A percentile compares a stretch with the other conserved stretches of the same genome.
These are phyloP conservation scores for Ascidia mentula DNA, from an alignment of 23 tunicate genomes.

Conservation along the genomic window DNA sequence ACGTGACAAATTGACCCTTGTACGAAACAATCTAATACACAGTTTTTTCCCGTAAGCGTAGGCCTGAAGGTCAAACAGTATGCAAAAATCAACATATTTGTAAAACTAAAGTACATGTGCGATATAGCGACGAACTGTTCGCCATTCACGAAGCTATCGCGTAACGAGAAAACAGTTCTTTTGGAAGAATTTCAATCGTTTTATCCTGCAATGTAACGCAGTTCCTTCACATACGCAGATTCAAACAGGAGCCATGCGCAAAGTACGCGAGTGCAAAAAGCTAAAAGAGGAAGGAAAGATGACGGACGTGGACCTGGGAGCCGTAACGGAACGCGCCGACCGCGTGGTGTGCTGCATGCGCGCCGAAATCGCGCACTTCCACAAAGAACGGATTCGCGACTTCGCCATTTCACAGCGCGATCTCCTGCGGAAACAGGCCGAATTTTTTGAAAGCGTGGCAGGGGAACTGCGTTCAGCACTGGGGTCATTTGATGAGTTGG, in stretches of 20 bases:
- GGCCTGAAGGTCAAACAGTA: too few relatives aligned
- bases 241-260: slow-evolving; percentile 86
- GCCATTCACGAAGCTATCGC: too few relatives aligned
- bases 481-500: slow-evolving; percentile 48
- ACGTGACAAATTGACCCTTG: too few relatives aligned
- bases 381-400: slow-evolving; percentile 65
- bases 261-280: slow-evolving; percentile 79
- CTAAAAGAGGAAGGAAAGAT: slow-evolving; percentile 75
- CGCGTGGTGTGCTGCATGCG: slow-evolving; percentile 72
- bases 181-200: too few relatives aligned
- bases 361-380: slow-evolving; percentile 82
- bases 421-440: slow-evolving; percentile 49
- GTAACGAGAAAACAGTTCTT: too few relatives aligned
- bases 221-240: slow-evolving; percentile 62
- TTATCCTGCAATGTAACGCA: too few relatives aligned
- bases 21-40: too few relatives aligned
- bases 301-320: slow-evolving; percentile 73
- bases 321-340: slow-evolving; percentile 75
- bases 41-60: too few relatives aligned
- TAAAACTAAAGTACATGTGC: too few relatives aligned
- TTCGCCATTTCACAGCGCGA: slow-evolving; percentile 60
- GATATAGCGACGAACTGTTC: too few relatives aligned
- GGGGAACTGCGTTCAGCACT: slow-evolving; percentile 52
- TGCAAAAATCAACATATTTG: too few relatives aligned
- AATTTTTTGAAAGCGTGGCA: slow-evolving; percentile 72